Evolutionary conservation across 2,888 invertebrate genomes (phyloP), one percentile per base, ranked within the genome.

Genomic region (Penaeus monodon): DNA sequence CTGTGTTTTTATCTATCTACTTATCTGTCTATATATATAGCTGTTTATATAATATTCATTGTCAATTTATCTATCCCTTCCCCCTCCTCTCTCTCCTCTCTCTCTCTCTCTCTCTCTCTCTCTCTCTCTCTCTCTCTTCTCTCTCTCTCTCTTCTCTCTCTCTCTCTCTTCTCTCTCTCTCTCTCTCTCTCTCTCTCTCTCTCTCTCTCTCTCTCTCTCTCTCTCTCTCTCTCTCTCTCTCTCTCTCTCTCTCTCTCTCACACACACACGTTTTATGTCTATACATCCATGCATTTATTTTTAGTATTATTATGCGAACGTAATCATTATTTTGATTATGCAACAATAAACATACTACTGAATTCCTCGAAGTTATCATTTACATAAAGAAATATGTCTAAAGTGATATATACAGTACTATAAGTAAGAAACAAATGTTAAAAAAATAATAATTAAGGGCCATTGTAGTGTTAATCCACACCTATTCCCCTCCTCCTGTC

Each of bases 191-290:
- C 7, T n/a, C 2, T 22, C 22, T 27, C 2, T 22, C 22, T 27
- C 2, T 22, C 20, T 29, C 20, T 27, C 27, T 73, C 33, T 64
- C 20, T 57, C 44, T 65, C 27, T 44, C 63, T 57, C 3, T 70
- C 63, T 64, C 17, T 80, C 80, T 65, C 65, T 65, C 65, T 33
- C 80, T 80, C 44, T 82, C 64, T 20, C 73, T 27, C 29, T 33
- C 33, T 57, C 49, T 63, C n/a, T 64, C 29, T 12, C 33, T 27
- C 65, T 12, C 66, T 44, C 81, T 57, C 81, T 29, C 63, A n/a
- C n/a, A n/a, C n/a, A n/a, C 33, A 33, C 33, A 33, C 3, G 33
- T 3, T 33, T 33, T 33, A 33, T 33, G 33, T 38, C 33, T 38
- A 38, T 6, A 38, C 33, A 38, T 2, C 4, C 1, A 38, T 38